phyloP scores from a whole-genome alignment of 2,113 vertebrate genomes.

The Mirza zaza region DNA sequence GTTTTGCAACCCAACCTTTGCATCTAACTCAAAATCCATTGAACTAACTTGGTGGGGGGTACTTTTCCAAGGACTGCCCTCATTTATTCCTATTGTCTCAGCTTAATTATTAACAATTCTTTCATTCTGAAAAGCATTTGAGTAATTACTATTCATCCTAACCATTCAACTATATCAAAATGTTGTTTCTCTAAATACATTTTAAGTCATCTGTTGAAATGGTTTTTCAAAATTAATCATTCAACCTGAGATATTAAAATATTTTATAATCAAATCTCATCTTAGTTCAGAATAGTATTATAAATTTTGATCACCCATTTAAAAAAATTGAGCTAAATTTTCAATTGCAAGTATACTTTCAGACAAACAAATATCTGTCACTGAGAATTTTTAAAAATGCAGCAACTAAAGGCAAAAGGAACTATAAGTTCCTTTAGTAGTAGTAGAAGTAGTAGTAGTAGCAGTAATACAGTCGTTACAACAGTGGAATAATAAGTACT shows the following conservation, averaged over 20 bases:
- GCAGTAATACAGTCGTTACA: not conserved
- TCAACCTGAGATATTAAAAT: not conserved
- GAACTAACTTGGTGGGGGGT: not conserved
- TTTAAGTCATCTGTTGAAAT: not conserved
- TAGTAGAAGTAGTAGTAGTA: not conserved
- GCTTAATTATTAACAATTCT: not conserved
- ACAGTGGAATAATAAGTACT: not conserved
- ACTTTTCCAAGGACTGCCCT: not conserved
- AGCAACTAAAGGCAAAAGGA: not conserved
- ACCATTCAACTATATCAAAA: not conserved
- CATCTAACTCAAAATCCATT: not conserved
- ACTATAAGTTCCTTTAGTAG: no score
- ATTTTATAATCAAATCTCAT: not conserved
- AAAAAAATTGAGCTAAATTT: not conserved
- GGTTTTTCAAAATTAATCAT: not conserved
- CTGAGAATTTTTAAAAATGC: not conserved
- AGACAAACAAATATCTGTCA: not conserved
- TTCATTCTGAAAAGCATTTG: not conserved
- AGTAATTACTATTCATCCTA: not conserved
- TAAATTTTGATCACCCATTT: not conserved
- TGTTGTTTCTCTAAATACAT: not conserved
- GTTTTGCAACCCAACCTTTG: not conserved
- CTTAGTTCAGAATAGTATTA: not conserved
- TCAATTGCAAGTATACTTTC: not conserved
- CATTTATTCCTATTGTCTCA: not conserved